Evolutionary conservation across 1,140 invertebrate genomes (phyloP).

Genomic region (Hylaeus anthracinus): DNA sequence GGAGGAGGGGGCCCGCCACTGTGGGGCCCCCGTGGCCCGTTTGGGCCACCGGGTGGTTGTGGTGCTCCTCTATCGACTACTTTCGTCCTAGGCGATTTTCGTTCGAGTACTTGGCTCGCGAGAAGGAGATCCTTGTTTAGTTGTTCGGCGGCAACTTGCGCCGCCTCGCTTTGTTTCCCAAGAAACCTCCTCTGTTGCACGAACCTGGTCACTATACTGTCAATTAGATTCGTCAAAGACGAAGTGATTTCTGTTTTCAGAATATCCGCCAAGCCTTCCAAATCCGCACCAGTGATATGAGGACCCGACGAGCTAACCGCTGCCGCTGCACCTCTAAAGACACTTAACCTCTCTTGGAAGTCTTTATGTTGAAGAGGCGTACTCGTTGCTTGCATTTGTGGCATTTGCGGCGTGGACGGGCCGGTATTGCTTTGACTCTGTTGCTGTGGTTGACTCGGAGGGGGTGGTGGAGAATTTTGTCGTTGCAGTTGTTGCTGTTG

Average conservation of each 20-base stretch:
- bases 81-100: conserved; percentile 91
- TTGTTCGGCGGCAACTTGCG: conserved; percentile 88
- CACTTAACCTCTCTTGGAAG: conserved; percentile 78
- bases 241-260: conserved; percentile 94
- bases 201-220: conserved; percentile 92
- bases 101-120: conserved; percentile 89
- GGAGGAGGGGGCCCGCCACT: conserved; percentile 80
- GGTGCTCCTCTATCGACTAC: conserved; percentile 85
- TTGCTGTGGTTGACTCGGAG: conserved; percentile 77
- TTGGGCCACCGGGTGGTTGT: conserved; percentile 77
- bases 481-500: conserved; percentile 75
- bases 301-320: conserved; percentile 81
- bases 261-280: conserved; percentile 93
- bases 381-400: conserved; percentile 71
- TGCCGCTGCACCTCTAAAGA: conserved; percentile 72
- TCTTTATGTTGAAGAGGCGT: conserved; percentile 81
- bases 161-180: conserved; percentile 88
- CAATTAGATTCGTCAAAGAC: conserved; percentile 91
- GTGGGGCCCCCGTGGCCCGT: conserved; percentile 77
- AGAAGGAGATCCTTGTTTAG: conserved; percentile 90
- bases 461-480: conserved; percentile 81
- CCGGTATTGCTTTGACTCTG: conserved; percentile 74
- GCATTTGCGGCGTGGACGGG: conserved; percentile 73
- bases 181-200: conserved; percentile 89
- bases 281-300: conserved; percentile 86